Percentiles rank a stretch among this genome's conserved stretches.
Evolutionary conservation across 1,140 invertebrate genomes (phyloP).

Genomic region (Apocrypta bakeri): DNA sequence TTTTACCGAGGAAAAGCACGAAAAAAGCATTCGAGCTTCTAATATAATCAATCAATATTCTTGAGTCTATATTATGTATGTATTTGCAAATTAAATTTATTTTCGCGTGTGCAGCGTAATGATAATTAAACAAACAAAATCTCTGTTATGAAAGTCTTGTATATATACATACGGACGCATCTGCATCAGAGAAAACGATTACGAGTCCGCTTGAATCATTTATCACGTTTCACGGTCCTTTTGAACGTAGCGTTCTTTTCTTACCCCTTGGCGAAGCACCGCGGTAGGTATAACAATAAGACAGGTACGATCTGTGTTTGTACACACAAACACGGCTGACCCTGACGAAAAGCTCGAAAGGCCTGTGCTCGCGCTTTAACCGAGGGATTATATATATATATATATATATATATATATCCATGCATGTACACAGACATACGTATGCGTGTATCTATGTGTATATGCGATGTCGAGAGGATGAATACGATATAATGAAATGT

Average conservation of each 20-base stretch:
- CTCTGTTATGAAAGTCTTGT: not conserved
- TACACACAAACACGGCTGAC: not conserved
- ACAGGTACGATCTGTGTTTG: slow-evolving; percentile 46
- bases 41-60: not conserved
- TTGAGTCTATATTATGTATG: not conserved
- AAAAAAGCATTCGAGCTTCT: not conserved
- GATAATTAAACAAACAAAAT: slow-evolving; percentile 15
- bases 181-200: slow-evolving; percentile 7
- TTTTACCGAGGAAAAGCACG: not conserved
- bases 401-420: too few species aligned
- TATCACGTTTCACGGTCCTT: slow-evolving; percentile 68
- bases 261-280: slow-evolving; percentile 51
- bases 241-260: slow-evolving; percentile 67
- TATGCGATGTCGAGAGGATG: slow-evolving; percentile 7
- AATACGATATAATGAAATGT: slow-evolving; percentile 60
- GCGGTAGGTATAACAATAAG: slow-evolving; percentile 66
- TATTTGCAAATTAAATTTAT: not conserved
- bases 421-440: too few species aligned
- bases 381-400: not conserved
- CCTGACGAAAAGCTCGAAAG: not conserved
- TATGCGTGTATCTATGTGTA: too few species aligned
- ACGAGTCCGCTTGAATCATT: slow-evolving; percentile 60
- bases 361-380: not conserved
- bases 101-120: not conserved
- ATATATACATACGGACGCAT: not conserved